Evolutionary conservation across 1,140 invertebrate genomes (phyloP).

Genomic region (Drosophila takahashii): DNA sequence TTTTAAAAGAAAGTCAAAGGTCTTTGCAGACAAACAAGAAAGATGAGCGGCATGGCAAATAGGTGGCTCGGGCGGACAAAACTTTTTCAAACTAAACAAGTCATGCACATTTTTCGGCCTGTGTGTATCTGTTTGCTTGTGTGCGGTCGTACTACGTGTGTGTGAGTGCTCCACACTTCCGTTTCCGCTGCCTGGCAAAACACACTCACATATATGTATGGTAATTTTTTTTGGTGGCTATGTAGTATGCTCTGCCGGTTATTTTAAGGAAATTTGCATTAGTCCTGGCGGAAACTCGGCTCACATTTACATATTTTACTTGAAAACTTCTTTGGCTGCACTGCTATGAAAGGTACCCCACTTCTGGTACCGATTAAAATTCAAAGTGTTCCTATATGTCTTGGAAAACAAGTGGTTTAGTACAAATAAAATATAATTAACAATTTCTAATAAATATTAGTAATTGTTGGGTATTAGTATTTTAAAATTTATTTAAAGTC

Average conservation of each 20-base stretch:
- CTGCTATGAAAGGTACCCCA: neutral
- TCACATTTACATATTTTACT: constrained; percentile 51
- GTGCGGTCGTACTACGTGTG: constrained; percentile 32
- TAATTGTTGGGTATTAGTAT: too few species aligned
- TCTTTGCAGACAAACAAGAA: constrained; percentile 59
- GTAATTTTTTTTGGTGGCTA: constrained; percentile 36
- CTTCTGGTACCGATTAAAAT: neutral
- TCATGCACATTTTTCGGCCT: constrained; percentile 69
- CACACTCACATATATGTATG: constrained; percentile 7
- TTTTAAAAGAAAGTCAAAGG: constrained; percentile 83
- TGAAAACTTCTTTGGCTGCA: constrained; percentile 18
- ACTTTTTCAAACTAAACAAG: constrained; percentile 80
- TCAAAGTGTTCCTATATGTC: too few species aligned
- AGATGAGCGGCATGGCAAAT: constrained; percentile 38
- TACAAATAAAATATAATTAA: too few species aligned
- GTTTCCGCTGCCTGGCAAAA: constrained; percentile 39
- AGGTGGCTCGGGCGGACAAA: constrained; percentile 56
- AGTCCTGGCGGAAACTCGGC: constrained; percentile 35
- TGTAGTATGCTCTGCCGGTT: constrained; percentile 35
- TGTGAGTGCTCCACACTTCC: constrained; percentile 43
- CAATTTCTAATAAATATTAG: too few species aligned
- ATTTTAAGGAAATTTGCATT: constrained; percentile 75
- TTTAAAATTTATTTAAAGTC: too few species aligned
- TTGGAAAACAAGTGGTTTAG: too few species aligned
- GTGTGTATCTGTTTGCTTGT: constrained; percentile 43